Evolutionary conservation across 1,140 invertebrate genomes (phyloP).

Genomic region (Trichoplusia ni): DNA sequence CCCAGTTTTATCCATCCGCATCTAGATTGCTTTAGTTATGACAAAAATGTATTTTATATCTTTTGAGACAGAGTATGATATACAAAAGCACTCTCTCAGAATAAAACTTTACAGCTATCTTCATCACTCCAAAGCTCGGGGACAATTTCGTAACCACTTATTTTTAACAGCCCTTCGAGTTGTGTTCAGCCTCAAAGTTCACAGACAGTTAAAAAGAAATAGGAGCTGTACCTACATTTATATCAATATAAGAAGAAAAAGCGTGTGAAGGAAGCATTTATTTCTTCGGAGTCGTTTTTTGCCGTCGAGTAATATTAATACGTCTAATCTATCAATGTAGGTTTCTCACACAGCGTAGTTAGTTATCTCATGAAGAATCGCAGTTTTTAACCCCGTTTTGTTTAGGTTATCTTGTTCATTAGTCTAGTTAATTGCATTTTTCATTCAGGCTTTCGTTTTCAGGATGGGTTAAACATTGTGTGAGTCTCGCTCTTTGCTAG

Average conservation of each 20-base stretch:
- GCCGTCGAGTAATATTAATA: background rate
- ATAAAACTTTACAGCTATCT: no score
- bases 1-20: no score
- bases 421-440: background rate
- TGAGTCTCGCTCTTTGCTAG: background rate
- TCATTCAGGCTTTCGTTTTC: background rate
- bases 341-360: background rate
- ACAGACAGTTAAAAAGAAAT: no score
- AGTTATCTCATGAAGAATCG: background rate
- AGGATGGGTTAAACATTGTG: background rate
- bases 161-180: no score
- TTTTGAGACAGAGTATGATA: no score
- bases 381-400: background rate
- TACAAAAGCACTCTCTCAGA: no score
- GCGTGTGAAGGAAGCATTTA: background rate
- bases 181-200: no score
- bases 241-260: conserved; percentile 14
- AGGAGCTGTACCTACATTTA: background rate
- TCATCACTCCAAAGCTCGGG: no score
- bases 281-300: background rate
- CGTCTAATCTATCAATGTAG: conserved; percentile 9
- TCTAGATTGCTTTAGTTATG: no score
- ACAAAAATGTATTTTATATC: no score
- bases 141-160: no score
- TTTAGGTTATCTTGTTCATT: background rate